These are phyloP conservation scores for Lithophane semibrunnea DNA, from an alignment of 2,888 invertebrate genomes.

Conservation along the genomic window DNA sequence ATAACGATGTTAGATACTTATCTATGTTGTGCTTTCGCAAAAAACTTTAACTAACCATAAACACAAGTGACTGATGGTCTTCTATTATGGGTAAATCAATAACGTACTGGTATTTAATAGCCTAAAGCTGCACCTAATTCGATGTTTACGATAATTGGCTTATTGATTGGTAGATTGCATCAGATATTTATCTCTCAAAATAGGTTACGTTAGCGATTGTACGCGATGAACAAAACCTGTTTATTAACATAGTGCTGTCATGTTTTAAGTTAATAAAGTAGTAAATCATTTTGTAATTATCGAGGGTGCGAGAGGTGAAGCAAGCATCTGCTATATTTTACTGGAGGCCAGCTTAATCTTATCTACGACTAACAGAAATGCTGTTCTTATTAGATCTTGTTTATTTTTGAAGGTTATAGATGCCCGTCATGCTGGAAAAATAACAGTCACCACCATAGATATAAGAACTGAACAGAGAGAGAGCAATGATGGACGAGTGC, in stretches of 20 bases:
- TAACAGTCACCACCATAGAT: not conserved
- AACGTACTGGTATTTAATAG: conserved; percentile 25
- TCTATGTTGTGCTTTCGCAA: not conserved
- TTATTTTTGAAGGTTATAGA: no score
- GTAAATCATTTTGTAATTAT: conserved; percentile 39
- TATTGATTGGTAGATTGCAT: conserved; percentile 52
- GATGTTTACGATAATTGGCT: conserved; percentile 57
- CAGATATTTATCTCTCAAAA: conserved; percentile 54
- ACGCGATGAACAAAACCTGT: conserved; percentile 49
- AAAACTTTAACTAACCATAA: conserved; percentile 2
- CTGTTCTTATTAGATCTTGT: not conserved
- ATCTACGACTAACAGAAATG: not conserved
- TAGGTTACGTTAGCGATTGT: conserved; percentile 51
- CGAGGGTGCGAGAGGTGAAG: not conserved
- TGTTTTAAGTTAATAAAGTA: conserved; percentile 46
- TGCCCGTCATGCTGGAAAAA: not conserved
- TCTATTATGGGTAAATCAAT: conserved; percentile 34
- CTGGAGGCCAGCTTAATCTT: not conserved
- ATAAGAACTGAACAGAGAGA: no score
- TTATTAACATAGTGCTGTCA: conserved; percentile 49
- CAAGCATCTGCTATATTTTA: not conserved
- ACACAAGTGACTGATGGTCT: conserved; percentile 15
- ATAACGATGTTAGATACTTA: not conserved
- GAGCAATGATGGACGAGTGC: no score
- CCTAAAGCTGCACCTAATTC: conserved; percentile 53